Percentiles rank a stretch among this genome's conserved stretches.
phyloP scores from a whole-genome alignment of 1,140 invertebrate species.

The Ooceraea biroi region DNA sequence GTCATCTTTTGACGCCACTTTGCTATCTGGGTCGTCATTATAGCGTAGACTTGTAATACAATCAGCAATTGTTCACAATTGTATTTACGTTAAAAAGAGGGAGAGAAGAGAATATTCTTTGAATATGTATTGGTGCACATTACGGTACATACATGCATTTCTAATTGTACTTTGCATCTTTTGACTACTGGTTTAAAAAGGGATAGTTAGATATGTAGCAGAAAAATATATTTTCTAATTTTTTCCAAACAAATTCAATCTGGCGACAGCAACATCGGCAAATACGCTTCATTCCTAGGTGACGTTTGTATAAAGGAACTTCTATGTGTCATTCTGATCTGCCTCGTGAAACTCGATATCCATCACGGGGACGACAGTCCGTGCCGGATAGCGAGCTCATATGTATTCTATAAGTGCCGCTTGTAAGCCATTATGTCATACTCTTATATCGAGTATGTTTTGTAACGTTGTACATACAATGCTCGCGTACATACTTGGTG shows the following conservation, averaged over 20 bases:
- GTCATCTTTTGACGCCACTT: too few species aligned
- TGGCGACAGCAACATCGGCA: neutral
- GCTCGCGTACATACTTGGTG: slow-evolving; percentile 11
- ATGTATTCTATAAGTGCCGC: slow-evolving; percentile 57
- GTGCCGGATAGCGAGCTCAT: slow-evolving; percentile 43
- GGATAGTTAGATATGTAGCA: too few species aligned
- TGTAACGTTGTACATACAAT: slow-evolving; percentile 46
- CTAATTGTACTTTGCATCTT: too few species aligned
- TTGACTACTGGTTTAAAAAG: too few species aligned
- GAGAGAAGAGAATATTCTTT: too few species aligned
- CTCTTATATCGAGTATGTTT: slow-evolving; percentile 54
- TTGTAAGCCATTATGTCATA: slow-evolving; percentile 60
- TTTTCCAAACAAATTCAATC: neutral
- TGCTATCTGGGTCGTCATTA: too few species aligned
- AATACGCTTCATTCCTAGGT: neutral
- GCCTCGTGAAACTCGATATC: slow-evolving; percentile 65
- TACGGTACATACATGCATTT: too few species aligned
- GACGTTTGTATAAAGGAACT: slow-evolving; percentile 32
- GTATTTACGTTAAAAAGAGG: too few species aligned
- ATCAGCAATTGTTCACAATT: too few species aligned
- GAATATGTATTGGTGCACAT: too few species aligned
- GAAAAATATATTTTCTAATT: too few species aligned
- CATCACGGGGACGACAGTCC: slow-evolving; percentile 29
- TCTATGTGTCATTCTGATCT: slow-evolving; percentile 44
- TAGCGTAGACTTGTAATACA: too few species aligned